These are phyloP conservation scores for Stegana nigrithorax DNA, from an alignment of 2,888 invertebrate genomes.

Conservation along the genomic window DNA sequence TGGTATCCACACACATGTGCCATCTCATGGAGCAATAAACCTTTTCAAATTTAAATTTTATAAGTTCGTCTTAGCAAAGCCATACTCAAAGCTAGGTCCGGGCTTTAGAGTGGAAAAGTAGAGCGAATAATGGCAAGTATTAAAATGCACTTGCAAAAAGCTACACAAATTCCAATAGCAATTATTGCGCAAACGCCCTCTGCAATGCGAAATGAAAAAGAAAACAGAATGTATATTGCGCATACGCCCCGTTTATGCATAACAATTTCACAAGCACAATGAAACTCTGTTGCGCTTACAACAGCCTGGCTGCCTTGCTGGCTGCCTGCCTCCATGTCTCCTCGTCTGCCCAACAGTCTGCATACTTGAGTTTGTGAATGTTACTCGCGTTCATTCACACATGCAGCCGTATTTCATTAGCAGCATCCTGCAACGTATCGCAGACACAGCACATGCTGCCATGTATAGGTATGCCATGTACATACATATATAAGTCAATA, in stretches of 20 bases:
- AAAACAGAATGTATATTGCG: constrained; percentile 33
- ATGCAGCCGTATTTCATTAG: constrained; percentile 34
- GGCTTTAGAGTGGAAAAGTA: background rate
- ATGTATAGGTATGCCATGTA: background rate
- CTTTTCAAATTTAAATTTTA: too few relatives aligned
- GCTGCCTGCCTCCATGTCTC: background rate
- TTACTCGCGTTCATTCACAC: constrained; percentile 37
- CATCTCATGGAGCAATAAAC: too few relatives aligned
- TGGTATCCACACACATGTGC: too few relatives aligned
- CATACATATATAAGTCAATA: background rate
- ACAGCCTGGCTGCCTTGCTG: background rate
- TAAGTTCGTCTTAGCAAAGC: too few relatives aligned
- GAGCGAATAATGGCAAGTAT: too few relatives aligned
- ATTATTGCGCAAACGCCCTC: constrained; percentile 9
- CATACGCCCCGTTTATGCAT: constrained; percentile 37
- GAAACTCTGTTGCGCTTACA: constrained; percentile 11
- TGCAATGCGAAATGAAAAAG: constrained; percentile 4
- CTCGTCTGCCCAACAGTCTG: background rate
- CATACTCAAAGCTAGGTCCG: too few relatives aligned
- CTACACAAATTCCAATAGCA: background rate
- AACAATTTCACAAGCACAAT: background rate
- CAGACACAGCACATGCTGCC: background rate
- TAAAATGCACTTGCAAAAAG: background rate
- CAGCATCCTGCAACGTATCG: constrained; percentile 5
- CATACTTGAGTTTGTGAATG: background rate